Conservation (phyloP, 2,888 invertebrate genomes). For the Sesia apiformis region DNA sequence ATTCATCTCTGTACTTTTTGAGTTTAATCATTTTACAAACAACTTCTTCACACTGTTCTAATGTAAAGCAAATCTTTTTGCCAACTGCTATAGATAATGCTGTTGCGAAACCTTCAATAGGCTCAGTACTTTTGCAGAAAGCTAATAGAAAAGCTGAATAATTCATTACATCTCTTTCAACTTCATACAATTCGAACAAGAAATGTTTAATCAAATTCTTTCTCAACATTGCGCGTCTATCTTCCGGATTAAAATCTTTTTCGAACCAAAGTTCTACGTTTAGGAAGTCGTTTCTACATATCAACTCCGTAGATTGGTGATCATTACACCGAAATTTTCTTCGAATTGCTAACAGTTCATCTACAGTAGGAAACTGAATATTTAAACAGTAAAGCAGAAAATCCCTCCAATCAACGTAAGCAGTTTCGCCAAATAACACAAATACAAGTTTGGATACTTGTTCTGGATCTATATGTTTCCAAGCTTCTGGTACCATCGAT, state of each 20-base stretch:
- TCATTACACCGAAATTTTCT: conserved; percentile 65
- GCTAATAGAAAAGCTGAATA: conserved; percentile 77
- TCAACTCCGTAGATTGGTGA: conserved; percentile 39
- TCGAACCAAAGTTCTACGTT: conserved; percentile 54
- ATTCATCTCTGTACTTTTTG: conserved; percentile 49
- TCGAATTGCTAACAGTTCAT: conserved; percentile 68
- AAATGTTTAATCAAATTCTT: conserved; percentile 66
- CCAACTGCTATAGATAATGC: conserved; percentile 75
- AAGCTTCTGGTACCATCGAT: conserved; percentile 41
- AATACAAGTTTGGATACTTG: conserved; percentile 55
- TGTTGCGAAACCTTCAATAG: conserved; percentile 70
- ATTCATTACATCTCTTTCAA: conserved; percentile 60
- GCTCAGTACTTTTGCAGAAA: conserved; percentile 75
- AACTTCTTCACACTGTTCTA: conserved; percentile 62
- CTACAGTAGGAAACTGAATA: conserved; percentile 67
- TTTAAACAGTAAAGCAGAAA: conserved; percentile 77
- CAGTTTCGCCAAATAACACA: conserved; percentile 68
- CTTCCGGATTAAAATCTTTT: conserved; percentile 32
- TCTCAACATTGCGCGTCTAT: conserved; percentile 32
- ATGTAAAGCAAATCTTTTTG: conserved; percentile 61
- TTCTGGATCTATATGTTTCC: conserved; percentile 54
- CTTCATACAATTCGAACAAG: conserved; percentile 72
- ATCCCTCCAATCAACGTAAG: conserved; percentile 78
- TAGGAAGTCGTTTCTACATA: conserved; percentile 41
- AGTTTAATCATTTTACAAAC: conserved; percentile 47